Base-by-base conservation (phyloP, 2,888 invertebrate genomes). In the Pseudoips prasinana region DNA sequence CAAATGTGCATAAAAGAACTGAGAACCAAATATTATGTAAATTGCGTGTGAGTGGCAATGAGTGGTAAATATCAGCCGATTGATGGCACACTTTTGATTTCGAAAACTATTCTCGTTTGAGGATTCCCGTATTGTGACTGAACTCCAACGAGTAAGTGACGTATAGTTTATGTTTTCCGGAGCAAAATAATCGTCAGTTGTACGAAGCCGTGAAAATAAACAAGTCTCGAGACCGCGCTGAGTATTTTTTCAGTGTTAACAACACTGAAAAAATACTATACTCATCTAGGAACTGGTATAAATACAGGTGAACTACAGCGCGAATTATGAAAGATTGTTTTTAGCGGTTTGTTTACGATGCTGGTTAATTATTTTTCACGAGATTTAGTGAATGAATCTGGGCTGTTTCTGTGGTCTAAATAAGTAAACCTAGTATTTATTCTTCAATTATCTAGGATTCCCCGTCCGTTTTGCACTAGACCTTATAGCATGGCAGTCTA, bases 51-150 rank as follows among this genome's bases (percentile, higher is more conserved):
- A 14, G 5, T 3, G 14, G 3, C 3, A 14, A 14, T 3, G 3
- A 3, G 14, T 14, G n/a, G n/a, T n/a, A n/a, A n/a, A n/a, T n/a
- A n/a, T n/a, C n/a, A 14, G 14, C 3, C 2, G 14, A 19, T 33
- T 25, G 26, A 35, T 32, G 32, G 31, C 43, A 48, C 33, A 46
- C 18, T 47, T 30, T 29, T 34, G 22, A 29, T 38, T 35, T 47
- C 28, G 30, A 43, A 50, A 57, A 60, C 45, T 68, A 70, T 73
- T 69, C 60, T 55, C 33, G 66, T 55, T 49, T 59, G 64, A 72
- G 46, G 64, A 72, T 64, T 73, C 64, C 68, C 69, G 71, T 77
- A 73, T 73, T 78, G 74, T 78, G 75, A 75, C 67, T 59, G 60
- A 51, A 54, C 62, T 54, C 64, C 48, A 62, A 46, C 47, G 40